A percentile compares a stretch with the other conserved stretches of the same genome.
phyloP scores from a whole-genome alignment of 2,113 vertebrate genomes.

The Gopherus evgoodei region DNA sequence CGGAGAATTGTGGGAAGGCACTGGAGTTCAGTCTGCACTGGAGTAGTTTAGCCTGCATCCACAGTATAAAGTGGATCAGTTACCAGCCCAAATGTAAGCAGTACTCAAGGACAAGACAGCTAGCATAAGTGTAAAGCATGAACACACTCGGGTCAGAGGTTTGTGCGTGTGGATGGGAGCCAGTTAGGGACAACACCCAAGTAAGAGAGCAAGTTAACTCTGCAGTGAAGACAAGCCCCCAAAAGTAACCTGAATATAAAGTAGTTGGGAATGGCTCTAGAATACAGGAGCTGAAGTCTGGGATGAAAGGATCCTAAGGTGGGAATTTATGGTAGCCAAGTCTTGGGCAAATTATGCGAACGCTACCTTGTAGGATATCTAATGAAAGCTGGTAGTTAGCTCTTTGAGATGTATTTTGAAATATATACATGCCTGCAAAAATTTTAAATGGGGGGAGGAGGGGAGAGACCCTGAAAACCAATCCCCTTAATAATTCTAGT shows the following conservation, averaged over 20 bases:
- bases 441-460: background rate
- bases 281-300: background rate
- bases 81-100: background rate
- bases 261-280: background rate
- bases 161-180: background rate
- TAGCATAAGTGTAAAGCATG: background rate
- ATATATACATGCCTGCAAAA: background rate
- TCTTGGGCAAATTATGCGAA: background rate
- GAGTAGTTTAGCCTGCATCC: background rate
- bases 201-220: background rate
- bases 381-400: background rate
- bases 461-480: background rate
- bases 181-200: background rate
- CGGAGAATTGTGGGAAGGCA: background rate
- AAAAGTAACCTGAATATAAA: background rate
- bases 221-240: background rate
- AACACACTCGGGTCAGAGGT: background rate
- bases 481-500: background rate
- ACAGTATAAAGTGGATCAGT: background rate
- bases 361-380: background rate
- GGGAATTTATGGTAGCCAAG: background rate
- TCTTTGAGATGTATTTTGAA: background rate
- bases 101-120: background rate
- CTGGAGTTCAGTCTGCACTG: background rate
- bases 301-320: background rate